Evolutionary conservation across 2,888 invertebrate species (phyloP).

Genomic region (Ochropleura plecta): DNA sequence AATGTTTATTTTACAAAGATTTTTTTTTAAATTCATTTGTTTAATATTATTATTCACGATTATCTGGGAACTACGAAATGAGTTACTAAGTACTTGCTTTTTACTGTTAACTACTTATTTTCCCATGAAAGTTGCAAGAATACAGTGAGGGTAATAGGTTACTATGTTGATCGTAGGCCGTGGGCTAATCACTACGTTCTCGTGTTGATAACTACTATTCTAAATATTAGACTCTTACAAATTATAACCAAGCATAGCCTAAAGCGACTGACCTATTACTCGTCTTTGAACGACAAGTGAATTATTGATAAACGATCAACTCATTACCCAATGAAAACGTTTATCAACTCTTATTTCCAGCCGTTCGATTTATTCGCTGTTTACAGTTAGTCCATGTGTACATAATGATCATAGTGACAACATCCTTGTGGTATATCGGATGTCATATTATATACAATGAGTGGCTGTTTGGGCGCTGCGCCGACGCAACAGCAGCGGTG

Average conservation of each 20-base stretch:
- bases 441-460: conserved; percentile 68
- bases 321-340: conserved; percentile 33
- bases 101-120: conserved; percentile 32
- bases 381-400: conserved; percentile 29
- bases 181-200: conserved; percentile 39
- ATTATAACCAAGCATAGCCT: conserved; percentile 37
- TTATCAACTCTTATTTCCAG: conserved; percentile 48
- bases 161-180: conserved; percentile 52
- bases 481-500: conserved; percentile 51
- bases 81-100: conserved; percentile 10
- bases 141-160: conserved; percentile 44
- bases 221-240: conserved; percentile 22
- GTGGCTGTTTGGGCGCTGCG: conserved; percentile 74
- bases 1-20: neutral
- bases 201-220: conserved; percentile 28
- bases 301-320: conserved; percentile 21
- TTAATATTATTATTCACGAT: conserved; percentile 11
- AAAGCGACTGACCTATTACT: conserved; percentile 24
- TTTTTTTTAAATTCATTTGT: neutral
- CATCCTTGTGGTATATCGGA: conserved; percentile 59
- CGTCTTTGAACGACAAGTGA: neutral
- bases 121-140: conserved; percentile 55
- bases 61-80: conserved; percentile 19
- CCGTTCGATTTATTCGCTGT: conserved; percentile 16
- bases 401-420: conserved; percentile 47